phyloP scores from a whole-genome alignment of 2,888 invertebrate genomes.

The Eristalis intricaria region DNA sequence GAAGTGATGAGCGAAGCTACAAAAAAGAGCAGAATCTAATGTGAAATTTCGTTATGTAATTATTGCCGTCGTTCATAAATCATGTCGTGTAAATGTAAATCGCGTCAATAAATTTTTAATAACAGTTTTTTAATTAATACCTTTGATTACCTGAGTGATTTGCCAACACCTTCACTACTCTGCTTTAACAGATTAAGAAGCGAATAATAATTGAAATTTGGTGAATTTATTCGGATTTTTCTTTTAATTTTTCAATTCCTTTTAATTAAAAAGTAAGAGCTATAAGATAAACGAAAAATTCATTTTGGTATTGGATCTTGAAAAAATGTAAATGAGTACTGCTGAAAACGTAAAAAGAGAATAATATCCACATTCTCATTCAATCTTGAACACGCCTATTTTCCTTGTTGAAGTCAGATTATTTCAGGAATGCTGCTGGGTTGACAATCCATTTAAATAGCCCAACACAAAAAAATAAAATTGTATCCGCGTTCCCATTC shows the following conservation, averaged over 20 bases:
- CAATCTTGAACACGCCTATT: constrained; percentile 57
- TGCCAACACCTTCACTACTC: too few species aligned
- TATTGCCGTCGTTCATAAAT: too few species aligned
- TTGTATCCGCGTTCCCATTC: constrained; percentile 56
- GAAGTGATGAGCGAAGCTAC: too few species aligned
- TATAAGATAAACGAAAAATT: constrained; percentile 19
- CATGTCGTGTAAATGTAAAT: too few species aligned
- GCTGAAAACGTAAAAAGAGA: constrained; percentile 13
- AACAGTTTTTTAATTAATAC: too few species aligned
- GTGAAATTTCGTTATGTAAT: too few species aligned
- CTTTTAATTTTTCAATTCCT: neutral
- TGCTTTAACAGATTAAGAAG: too few species aligned
- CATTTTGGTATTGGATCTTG: constrained; percentile 33
- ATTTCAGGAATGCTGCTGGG: constrained; percentile 68
- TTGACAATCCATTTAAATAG: constrained; percentile 68
- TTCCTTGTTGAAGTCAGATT: constrained; percentile 59
- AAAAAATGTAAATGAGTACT: constrained; percentile 9
- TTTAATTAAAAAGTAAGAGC: neutral
- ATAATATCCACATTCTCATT: constrained; percentile 41
- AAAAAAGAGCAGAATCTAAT: too few species aligned
- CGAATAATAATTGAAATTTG: too few species aligned
- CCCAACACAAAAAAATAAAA: constrained; percentile 46
- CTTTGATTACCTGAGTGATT: too few species aligned
- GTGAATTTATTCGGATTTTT: neutral
- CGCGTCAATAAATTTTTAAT: too few species aligned